These are phyloP conservation scores for Crenichthys baileyi DNA, from an alignment of 2,797 vertebrate genomes.

Conservation along the genomic window DNA sequence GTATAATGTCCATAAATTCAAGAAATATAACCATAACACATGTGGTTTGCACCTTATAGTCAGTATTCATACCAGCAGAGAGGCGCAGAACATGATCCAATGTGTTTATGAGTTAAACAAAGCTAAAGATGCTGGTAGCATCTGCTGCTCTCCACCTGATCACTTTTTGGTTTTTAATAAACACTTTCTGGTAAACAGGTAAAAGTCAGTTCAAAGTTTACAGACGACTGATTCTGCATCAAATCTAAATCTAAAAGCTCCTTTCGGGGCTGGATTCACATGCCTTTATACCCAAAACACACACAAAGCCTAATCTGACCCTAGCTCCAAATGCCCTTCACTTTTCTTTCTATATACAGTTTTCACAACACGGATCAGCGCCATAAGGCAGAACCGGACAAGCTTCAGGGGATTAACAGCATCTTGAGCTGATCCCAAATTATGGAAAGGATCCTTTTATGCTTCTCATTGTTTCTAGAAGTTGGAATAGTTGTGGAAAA, in stretches of 20 bases:
- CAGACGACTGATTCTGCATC: not conserved
- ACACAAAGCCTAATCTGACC: not conserved
- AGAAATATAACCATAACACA: no score
- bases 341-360: constrained; percentile 8
- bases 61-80: no score
- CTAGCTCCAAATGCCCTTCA: not conserved
- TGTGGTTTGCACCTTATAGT: not conserved
- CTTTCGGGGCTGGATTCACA: not conserved
- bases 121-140: no score
- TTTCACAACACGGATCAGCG: constrained; percentile 46
- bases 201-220: not conserved
- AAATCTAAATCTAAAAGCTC: not conserved
- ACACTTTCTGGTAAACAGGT: not conserved
- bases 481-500: constrained; percentile 16
- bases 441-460: constrained; percentile 24
- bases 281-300: constrained; percentile 1
- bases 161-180: not conserved
- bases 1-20: no score
- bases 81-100: no score
- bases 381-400: constrained; percentile 25
- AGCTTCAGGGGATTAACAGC: constrained; percentile 37
- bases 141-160: not conserved
- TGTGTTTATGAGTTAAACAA: no score
- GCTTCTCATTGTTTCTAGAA: constrained; percentile 1
- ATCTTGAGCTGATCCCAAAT: constrained; percentile 41